Base-by-base conservation (phyloP, 2,888 invertebrate genomes). In the Willowsia nigromaculata region DNA sequence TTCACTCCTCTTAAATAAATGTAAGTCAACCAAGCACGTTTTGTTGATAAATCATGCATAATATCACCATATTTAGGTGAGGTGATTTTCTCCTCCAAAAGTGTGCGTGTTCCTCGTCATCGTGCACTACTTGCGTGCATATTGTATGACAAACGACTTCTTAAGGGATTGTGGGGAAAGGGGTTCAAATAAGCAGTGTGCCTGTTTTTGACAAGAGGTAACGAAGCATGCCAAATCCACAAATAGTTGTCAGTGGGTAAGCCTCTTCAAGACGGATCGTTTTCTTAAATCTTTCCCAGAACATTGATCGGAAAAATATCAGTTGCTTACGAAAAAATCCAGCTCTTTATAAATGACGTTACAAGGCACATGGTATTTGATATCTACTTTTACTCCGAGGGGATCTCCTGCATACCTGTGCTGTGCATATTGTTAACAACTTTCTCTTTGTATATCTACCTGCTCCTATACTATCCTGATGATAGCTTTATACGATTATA, bases 131-230 rank as follows among this genome's bases (percentile, higher is more conserved):
- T 30, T 53, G 27, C 43, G 25, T 74, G 27, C 7, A 71, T 25
- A 71, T 13, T n/a, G 37, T 22, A 40, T 22, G 37, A 40, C 22
- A 27, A 13, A 1, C 2, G 1, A 25, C 27, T 74, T 47, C 47
- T 74, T 74, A 47, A 74, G 71, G 71, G 71, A 27, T 27, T 53
- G 56, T 56, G 74, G 18, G 74, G 37, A 18, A 50, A 65, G 62
- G 76, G 85, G 85, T 62, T 47, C 62, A 40, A 40, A 27, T 27
- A 74, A 74, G 47, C 47, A 18, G 59, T 74, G 84, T 85, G 59
- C 53, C 85, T 86, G 87, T 87, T 71, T 71, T 56, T 80, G 87
- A 87, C 80, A 88, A 27, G 82, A 82, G 82, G 88, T 88, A 88
- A 88, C 81, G 74, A 74, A 88, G 74, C 81, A 82, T 82, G 82